phyloP scores from a whole-genome alignment of 2,113 vertebrate species.

The Desmodus rotundus region DNA sequence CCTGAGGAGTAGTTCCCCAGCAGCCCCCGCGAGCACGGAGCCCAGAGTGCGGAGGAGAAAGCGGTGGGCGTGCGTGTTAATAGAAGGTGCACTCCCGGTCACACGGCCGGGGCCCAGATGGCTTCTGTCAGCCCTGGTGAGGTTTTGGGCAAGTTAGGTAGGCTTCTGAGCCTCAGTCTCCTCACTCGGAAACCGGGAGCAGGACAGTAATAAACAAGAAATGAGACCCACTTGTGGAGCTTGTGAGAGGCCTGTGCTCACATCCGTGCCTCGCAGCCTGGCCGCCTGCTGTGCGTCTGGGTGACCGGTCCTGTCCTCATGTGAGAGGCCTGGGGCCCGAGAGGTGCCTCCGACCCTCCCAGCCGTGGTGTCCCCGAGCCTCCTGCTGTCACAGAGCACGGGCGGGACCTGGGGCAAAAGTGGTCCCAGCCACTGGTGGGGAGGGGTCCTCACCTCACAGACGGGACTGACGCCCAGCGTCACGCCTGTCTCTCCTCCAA shows the following conservation, averaged over 20 bases:
- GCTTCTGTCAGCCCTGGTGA: no score
- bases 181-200: not conserved
- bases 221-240: accelerated
- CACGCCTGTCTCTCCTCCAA: not conserved
- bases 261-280: accelerated
- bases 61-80: accelerated
- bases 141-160: not conserved
- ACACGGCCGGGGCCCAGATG: not conserved
- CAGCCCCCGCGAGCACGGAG: accelerated
- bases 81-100: not conserved
- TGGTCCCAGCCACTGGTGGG: not conserved
- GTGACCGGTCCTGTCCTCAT: accelerated
- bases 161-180: not conserved
- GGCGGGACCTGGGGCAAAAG: not conserved
- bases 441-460: not conserved
- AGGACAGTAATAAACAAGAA: not conserved
- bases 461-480: accelerated
- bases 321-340: not conserved
- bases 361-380: accelerated
- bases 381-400: not conserved
- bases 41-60: not conserved
- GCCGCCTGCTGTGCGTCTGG: not conserved
- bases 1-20: no score
- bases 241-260: no score
- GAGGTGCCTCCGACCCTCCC: not conserved